These are phyloP conservation scores for Crepidodera aurea DNA, from an alignment of 2,888 invertebrate genomes.

Conservation along the genomic window DNA sequence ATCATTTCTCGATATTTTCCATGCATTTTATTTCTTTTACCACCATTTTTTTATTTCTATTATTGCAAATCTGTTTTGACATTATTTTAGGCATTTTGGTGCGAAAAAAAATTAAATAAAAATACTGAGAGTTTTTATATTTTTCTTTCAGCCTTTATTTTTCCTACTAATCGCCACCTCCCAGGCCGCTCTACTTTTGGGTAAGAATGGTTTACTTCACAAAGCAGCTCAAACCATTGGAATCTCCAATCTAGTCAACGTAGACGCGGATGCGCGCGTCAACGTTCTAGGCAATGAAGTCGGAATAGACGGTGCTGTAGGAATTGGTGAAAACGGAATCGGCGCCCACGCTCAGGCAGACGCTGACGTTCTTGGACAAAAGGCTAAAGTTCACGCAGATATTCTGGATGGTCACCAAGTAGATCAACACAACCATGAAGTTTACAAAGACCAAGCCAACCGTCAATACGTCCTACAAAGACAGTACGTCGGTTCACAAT, in stretches of 20 bases:
- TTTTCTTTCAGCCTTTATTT: too few species aligned
- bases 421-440: background rate
- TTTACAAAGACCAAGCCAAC: background rate
- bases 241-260: slow-evolving; percentile 2
- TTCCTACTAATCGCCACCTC: background rate
- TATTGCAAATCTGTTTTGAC: too few species aligned
- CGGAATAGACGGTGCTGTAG: slow-evolving; percentile 11
- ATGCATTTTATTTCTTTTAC: too few species aligned
- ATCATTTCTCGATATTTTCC: too few species aligned
- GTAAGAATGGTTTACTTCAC: background rate
- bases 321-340: background rate
- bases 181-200: background rate
- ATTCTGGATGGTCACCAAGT: slow-evolving; percentile 3
- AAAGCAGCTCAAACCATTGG: background rate
- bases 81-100: too few species aligned
- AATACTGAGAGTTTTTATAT: too few species aligned
- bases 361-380: slow-evolving; percentile 19
- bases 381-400: background rate
- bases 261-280: slow-evolving; percentile 2
- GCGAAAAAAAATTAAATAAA: too few species aligned
- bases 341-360: slow-evolving; percentile 1
- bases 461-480: slow-evolving; percentile 4
- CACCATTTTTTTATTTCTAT: too few species aligned
- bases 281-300: slow-evolving; percentile 6
- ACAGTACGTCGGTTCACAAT: background rate